Base-by-base conservation (phyloP, 2,888 invertebrate genomes). In the Eilema sororculum region DNA sequence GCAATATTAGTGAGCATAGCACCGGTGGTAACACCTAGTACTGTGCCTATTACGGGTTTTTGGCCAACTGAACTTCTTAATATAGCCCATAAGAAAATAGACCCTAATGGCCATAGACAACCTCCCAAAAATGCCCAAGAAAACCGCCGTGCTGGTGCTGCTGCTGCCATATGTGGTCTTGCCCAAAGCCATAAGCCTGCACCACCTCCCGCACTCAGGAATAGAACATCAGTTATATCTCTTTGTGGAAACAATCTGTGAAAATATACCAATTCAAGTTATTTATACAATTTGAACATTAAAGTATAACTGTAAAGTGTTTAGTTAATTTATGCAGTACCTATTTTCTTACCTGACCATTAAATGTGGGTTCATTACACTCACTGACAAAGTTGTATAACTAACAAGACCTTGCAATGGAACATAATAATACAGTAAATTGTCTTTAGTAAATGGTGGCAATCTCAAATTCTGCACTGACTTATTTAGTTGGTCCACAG, bases 61-160 rank as follows among this genome's bases (percentile, higher is more conserved):
- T 97, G 96, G 0, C 98, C 98, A 62, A 98, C 94, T 56, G 98
- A 95, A 79, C 97, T 97, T 86, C 98, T 97, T 58, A 98, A 92
- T 56, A 99, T 97, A 12, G 99, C 99, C 98, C 98, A 98, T 76
- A 97, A 93, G 71, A 99, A 96, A 63, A 99, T 97, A 0, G 98
- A 98, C 20, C 99, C 99, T 87, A 99, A 96, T 78, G 98, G 98
- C 95, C 99, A 98, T 28, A 99, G 95, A 13, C 98, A 95, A 61
- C 98, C 97, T 67, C 98, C 98, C 72, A 97, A 85, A 76, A 96
- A 98, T 95, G 97, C 97, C 95, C 97, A 98, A 41, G 96, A 94
- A 78, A 97, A 95, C 71, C 96, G 96, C 77, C 96, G 96, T 71
- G 96, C 95, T 37, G 96, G 96, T 13, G 96, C 90, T 12, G 97